A percentile compares a stretch with the other conserved stretches of the same genome.
These are phyloP conservation scores for Parazoanthus atlanticus DNA, from an alignment of 92 coral and sea anemone genomes.

Conservation along the genomic window DNA sequence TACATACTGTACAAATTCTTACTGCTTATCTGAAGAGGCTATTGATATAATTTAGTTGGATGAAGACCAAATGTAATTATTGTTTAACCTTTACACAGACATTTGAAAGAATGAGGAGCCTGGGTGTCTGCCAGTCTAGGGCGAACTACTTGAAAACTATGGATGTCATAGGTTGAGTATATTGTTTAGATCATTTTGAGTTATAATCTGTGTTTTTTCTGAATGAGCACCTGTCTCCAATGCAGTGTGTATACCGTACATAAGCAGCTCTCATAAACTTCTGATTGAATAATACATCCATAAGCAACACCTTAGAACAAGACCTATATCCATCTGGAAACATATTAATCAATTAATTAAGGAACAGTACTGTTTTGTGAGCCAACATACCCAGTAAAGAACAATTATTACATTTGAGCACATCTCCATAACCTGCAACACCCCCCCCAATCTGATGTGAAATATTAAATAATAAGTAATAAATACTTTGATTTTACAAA, in stretches of 20 bases:
- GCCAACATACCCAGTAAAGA: too few relatives aligned
- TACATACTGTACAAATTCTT: not conserved
- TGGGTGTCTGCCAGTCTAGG: constrained; percentile 16
- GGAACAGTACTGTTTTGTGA: too few relatives aligned
- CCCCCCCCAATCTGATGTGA: not conserved
- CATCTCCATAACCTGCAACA: too few relatives aligned
- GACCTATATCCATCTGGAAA: not conserved
- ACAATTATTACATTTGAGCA: too few relatives aligned
- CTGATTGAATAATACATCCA: constrained; percentile 16
- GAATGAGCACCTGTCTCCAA: not conserved
- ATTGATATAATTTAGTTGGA: not conserved
- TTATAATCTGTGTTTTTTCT: constrained; percentile 3
- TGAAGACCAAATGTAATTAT: constrained; percentile 6
- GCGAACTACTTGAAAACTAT: not conserved
- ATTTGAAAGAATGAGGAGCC: constrained; percentile 18
- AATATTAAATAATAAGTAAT: too few relatives aligned
- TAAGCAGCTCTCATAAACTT: constrained; percentile 18
- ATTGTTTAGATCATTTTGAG: constrained; percentile 10
- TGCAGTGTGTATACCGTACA: not conserved
- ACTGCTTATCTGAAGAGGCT: not conserved
- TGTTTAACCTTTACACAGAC: constrained; percentile 8
- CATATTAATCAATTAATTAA: not conserved
- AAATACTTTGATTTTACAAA: not conserved
- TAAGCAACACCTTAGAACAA: not conserved
- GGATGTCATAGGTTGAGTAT: constrained; percentile 1